phyloP scores from a whole-genome alignment of 2,797 vertebrate species.

The Chiroxiphia lanceolata region DNA sequence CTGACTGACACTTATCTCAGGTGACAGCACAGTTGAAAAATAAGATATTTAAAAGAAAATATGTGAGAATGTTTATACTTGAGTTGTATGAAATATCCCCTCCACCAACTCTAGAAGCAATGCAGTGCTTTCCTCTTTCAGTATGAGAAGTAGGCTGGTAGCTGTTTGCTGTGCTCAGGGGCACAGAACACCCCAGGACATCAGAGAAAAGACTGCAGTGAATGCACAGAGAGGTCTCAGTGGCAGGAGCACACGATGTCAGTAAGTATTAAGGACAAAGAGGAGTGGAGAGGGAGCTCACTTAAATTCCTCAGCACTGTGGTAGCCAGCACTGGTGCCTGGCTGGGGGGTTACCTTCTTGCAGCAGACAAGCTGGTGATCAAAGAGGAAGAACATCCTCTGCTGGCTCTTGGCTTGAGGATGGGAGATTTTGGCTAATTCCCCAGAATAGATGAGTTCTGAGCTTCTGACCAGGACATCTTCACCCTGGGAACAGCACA shows the following conservation, averaged over 20 bases:
- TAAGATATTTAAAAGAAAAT: background rate
- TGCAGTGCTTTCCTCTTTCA: background rate
- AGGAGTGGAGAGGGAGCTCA: background rate
- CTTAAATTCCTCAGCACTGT: background rate
- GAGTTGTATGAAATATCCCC: background rate
- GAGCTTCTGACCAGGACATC: slow-evolving; percentile 92
- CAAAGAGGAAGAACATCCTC: slow-evolving; percentile 95
- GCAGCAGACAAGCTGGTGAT: slow-evolving; percentile 95
- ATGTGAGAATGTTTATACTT: background rate
- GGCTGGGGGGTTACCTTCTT: slow-evolving; percentile 85
- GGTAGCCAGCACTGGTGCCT: background rate
- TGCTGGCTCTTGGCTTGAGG: slow-evolving; percentile 94
- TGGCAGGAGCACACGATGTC: background rate
- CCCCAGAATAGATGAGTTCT: slow-evolving; percentile 93
- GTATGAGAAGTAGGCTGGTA: background rate
- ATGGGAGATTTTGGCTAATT: slow-evolving; percentile 89
- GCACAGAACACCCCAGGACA: background rate
- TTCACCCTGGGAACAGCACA: slow-evolving; percentile 83
- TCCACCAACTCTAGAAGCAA: background rate
- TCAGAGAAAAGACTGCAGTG: background rate
- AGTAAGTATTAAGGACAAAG: background rate
- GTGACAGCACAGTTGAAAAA: background rate
- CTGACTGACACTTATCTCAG: background rate
- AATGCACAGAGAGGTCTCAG: background rate
- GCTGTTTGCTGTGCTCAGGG: background rate